phyloP scores from a whole-genome alignment of 2,888 invertebrate species.

The Eristalinus sepulchralis region DNA sequence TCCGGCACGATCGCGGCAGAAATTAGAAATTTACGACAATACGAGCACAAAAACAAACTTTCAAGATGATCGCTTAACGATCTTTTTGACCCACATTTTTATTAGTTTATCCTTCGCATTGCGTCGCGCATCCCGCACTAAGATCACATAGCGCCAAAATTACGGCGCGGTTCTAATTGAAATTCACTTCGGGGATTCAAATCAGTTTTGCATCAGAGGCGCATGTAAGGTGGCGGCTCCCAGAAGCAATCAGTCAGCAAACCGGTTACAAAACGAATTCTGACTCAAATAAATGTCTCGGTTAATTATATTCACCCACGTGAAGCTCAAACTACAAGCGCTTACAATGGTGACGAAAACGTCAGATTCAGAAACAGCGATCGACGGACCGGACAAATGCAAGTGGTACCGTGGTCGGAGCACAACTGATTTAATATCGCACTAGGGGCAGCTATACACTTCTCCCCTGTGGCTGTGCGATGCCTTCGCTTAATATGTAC shows the following conservation, averaged over 20 bases:
- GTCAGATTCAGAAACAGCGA: background rate
- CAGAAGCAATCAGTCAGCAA: slow-evolving; percentile 4
- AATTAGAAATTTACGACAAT: background rate
- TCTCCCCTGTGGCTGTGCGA: slow-evolving; percentile 38
- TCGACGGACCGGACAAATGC: slow-evolving; percentile 24
- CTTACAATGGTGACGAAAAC: background rate
- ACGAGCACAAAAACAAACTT: slow-evolving; percentile 10
- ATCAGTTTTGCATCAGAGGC: background rate
- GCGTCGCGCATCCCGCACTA: background rate
- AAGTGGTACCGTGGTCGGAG: slow-evolving; percentile 44
- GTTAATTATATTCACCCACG: slow-evolving; percentile 32
- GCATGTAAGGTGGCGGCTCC: slow-evolving; percentile 6
- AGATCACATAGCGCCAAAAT: slow-evolving; percentile 28
- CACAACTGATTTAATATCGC: slow-evolving; percentile 63
- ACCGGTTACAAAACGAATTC: slow-evolving; percentile 44
- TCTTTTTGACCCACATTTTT: slow-evolving; percentile 30
- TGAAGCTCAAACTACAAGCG: background rate
- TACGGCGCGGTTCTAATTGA: slow-evolving; percentile 7
- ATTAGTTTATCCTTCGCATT: slow-evolving; percentile 21
- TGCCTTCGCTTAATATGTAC: slow-evolving; percentile 49
- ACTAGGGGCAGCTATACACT: slow-evolving; percentile 30
- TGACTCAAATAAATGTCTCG: slow-evolving; percentile 48
- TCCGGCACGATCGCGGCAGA: background rate
- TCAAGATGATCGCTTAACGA: slow-evolving; percentile 25
- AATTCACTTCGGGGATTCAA: background rate